Evolutionary conservation across 1,140 invertebrate genomes (phyloP).

Genomic region (Drosophila baimaii): DNA sequence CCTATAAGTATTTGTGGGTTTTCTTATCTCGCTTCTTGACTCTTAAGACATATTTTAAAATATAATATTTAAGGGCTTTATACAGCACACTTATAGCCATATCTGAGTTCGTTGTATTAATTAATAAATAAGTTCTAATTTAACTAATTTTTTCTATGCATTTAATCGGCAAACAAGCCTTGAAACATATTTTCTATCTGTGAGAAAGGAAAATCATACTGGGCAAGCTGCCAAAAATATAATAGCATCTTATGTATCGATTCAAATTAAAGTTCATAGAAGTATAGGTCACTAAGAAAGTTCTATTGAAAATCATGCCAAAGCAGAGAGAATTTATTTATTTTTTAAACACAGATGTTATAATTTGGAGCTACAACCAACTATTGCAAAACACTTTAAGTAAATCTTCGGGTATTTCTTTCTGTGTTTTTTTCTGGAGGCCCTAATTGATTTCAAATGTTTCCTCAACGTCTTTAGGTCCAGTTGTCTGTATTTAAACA

Average conservation of each 20-base stretch:
- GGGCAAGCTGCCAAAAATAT: not conserved
- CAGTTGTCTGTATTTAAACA: constrained; percentile 32
- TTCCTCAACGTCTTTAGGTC: constrained; percentile 44
- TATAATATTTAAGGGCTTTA: not conserved
- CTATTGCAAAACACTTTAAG: no score
- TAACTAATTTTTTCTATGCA: no score
- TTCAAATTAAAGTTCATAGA: not conserved
- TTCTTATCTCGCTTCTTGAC: not conserved
- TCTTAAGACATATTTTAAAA: not conserved
- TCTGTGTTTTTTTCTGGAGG: not conserved
- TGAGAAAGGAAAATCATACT: not conserved
- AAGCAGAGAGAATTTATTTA: not conserved
- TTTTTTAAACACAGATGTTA: not conserved
- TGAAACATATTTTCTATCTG: not conserved
- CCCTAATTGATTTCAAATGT: constrained; percentile 64
- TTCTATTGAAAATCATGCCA: not conserved
- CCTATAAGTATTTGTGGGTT: no score
- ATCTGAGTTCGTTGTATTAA: no score
- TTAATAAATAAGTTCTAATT: no score
- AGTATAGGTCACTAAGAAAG: not conserved
- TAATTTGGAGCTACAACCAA: no score
- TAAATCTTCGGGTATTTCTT: no score
- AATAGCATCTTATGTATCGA: not conserved
- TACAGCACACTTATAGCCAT: not conserved
- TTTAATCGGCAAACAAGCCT: no score